Evolutionary conservation across 2,113 vertebrate genomes (phyloP).

Genomic region (Lophius piscatorius): DNA sequence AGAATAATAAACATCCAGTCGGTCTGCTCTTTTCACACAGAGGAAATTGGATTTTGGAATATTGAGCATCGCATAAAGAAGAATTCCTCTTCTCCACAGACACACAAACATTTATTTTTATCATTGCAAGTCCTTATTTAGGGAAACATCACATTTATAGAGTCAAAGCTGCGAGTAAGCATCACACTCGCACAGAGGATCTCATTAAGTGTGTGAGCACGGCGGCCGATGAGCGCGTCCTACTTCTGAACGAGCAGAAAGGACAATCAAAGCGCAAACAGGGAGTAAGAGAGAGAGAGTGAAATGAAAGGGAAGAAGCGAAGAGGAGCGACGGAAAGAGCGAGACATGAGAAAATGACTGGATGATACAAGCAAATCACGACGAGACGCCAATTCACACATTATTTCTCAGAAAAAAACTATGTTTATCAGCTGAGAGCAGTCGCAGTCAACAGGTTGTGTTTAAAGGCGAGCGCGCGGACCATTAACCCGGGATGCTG

Average conservation of each 20-base stretch:
- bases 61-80: slow-evolving; percentile 70
- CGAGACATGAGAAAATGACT: too few relatives aligned
- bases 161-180: slow-evolving; percentile 14
- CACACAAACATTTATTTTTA: slow-evolving; percentile 20
- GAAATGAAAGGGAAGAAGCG: not conserved
- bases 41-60: slow-evolving; percentile 77
- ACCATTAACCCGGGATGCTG: slow-evolving; percentile 53
- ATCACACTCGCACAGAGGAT: slow-evolving; percentile 33
- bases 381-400: too few relatives aligned
- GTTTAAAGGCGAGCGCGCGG: slow-evolving; percentile 31
- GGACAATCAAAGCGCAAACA: slow-evolving; percentile 53
- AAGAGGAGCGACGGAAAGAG: not conserved
- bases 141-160: slow-evolving; percentile 54
- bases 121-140: slow-evolving; percentile 37
- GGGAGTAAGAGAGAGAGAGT: slow-evolving; percentile 1
- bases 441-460: slow-evolving; percentile 51
- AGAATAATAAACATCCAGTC: slow-evolving; percentile 69
- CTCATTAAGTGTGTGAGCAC: slow-evolving; percentile 58
- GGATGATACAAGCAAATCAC: too few relatives aligned
- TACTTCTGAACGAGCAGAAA: slow-evolving; percentile 58
- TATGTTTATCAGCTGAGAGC: slow-evolving; percentile 16
- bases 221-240: slow-evolving; percentile 48
- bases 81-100: slow-evolving; percentile 37
- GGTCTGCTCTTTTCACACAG: slow-evolving; percentile 57
- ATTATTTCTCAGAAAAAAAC: too few relatives aligned